These are phyloP conservation scores for Aphaenogaster floridana DNA, from an alignment of 1,140 invertebrate species.

Conservation along the genomic window DNA sequence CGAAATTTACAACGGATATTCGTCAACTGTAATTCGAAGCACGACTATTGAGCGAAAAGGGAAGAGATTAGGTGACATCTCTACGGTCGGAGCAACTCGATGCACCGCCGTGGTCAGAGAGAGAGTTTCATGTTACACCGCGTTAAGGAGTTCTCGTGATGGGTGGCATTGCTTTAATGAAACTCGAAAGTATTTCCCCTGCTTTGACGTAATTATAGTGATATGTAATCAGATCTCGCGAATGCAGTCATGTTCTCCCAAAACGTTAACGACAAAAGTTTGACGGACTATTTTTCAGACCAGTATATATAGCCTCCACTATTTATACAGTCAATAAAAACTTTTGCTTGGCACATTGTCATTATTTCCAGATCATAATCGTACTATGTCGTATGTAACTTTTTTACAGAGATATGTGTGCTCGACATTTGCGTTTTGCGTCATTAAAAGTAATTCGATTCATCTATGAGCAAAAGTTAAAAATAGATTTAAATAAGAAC, in stretches of 20 bases:
- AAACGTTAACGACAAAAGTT: constrained; percentile 20
- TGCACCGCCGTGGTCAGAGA: constrained; percentile 54
- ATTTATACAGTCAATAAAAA: constrained; percentile 29
- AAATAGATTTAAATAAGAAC: background rate
- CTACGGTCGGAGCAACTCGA: constrained; percentile 54
- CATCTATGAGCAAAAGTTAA: background rate
- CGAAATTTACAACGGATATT: constrained; percentile 68
- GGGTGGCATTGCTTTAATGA: background rate
- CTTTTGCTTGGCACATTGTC: constrained; percentile 6
- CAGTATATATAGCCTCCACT: background rate
- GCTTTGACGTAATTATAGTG: constrained; percentile 21
- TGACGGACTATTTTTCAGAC: background rate
- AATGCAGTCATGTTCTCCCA: background rate
- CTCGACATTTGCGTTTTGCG: background rate
- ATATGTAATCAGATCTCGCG: background rate
- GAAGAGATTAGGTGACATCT: constrained; percentile 66
- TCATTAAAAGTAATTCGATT: constrained; percentile 27
- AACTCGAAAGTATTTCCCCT: constrained; percentile 17
- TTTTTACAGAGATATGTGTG: constrained; percentile 1
- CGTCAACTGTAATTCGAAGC: constrained; percentile 71
- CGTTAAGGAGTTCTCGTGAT: constrained; percentile 42
- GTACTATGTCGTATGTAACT: background rate
- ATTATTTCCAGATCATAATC: constrained; percentile 18
- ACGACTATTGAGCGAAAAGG: constrained; percentile 15
- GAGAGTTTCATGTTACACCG: constrained; percentile 65